A percentile compares a stretch with the other conserved stretches of the same genome.
phyloP scores from a whole-genome alignment of 2,113 vertebrate species.

The Mastomys natalensis region DNA sequence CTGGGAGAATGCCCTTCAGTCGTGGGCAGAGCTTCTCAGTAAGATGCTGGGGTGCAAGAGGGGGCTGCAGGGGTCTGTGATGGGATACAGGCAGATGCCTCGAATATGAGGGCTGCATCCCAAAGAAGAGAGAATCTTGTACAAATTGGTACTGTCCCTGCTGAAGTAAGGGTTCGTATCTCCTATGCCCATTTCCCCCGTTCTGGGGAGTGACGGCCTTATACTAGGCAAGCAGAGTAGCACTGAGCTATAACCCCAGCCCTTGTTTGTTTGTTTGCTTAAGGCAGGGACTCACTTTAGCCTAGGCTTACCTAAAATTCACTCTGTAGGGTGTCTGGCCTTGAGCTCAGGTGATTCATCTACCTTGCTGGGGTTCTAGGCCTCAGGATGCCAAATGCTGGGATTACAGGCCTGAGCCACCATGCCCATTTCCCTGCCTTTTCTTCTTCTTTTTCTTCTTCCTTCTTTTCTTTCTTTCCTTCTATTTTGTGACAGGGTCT shows the following conservation, averaged over 20 bases:
- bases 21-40: conserved; percentile 86
- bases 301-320: background rate
- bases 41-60: background rate
- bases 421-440: too few relatives aligned
- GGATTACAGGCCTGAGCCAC: background rate
- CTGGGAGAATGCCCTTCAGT: conserved; percentile 82
- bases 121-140: background rate
- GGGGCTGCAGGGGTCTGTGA: background rate
- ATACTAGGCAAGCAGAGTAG: background rate
- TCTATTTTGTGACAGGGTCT: background rate
- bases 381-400: background rate
- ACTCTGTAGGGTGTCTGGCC: background rate
- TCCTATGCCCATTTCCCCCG: background rate
- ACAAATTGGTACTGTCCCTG: too few relatives aligned
- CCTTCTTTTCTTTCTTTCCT: background rate
- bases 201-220: background rate
- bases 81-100: background rate
- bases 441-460: too few relatives aligned
- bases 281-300: background rate
- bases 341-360: background rate
- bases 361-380: background rate
- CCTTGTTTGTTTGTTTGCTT: background rate
- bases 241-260: background rate
- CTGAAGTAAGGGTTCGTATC: background rate
- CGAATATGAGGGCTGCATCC: background rate